Evolutionary conservation across 2,113 vertebrate species (phyloP).

Genomic region (Pollachius pollachius): DNA sequence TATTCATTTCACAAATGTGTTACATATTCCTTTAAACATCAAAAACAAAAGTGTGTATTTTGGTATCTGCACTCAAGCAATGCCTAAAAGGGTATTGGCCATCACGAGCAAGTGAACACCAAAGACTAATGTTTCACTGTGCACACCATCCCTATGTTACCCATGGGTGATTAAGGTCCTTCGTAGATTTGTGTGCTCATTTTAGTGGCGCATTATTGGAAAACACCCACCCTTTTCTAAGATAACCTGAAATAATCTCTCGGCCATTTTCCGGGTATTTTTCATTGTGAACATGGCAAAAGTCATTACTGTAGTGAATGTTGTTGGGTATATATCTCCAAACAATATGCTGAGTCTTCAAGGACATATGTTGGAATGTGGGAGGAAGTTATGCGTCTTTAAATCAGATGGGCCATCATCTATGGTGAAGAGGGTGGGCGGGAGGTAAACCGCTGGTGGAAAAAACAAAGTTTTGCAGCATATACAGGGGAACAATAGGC

Average conservation of each 20-base stretch:
- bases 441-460: background rate
- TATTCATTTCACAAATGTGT: too few relatives aligned
- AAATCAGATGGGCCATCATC: slow-evolving; percentile 48
- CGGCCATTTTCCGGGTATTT: slow-evolving; percentile 53
- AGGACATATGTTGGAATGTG: slow-evolving; percentile 38
- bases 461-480: background rate
- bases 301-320: slow-evolving; percentile 63
- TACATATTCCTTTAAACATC: too few relatives aligned
- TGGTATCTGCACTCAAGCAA: too few relatives aligned
- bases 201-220: slow-evolving; percentile 69
- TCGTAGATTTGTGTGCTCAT: slow-evolving; percentile 68
- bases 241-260: slow-evolving; percentile 46
- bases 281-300: slow-evolving; percentile 63
- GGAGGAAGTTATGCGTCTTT: slow-evolving; percentile 35
- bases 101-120: too few relatives aligned
- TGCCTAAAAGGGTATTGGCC: too few relatives aligned
- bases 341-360: slow-evolving; percentile 59
- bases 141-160: too few relatives aligned
- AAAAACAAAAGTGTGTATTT: too few relatives aligned
- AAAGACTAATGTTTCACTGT: too few relatives aligned
- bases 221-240: slow-evolving; percentile 26
- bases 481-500: background rate
- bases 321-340: slow-evolving; percentile 58
- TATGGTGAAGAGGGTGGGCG: slow-evolving; percentile 20
- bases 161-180: slow-evolving; percentile 14